These are phyloP conservation scores for Platerodrilus igneus DNA, from an alignment of 2,888 invertebrate genomes.

Conservation along the genomic window DNA sequence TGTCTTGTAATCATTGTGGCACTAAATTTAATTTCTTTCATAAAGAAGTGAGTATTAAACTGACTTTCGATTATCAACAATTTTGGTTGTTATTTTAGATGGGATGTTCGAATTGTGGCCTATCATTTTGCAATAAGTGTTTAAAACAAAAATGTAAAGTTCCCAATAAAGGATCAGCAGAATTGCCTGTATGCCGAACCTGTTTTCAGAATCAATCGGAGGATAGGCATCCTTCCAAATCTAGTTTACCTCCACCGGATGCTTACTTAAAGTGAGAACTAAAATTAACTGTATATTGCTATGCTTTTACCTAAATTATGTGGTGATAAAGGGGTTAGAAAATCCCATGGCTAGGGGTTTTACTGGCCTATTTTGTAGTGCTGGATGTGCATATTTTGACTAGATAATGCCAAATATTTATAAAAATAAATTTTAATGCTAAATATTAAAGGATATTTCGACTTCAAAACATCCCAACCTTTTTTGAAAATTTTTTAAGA, in stretches of 20 bases:
- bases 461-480: too few species aligned
- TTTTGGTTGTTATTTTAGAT: too few species aligned
- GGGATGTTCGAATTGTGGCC: constrained; percentile 80
- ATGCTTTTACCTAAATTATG: background rate
- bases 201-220: constrained; percentile 48
- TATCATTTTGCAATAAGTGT: constrained; percentile 79
- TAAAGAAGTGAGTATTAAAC: constrained; percentile 65
- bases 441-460: too few species aligned
- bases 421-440: too few species aligned
- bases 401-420: too few species aligned
- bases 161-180: constrained; percentile 56
- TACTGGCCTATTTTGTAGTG: too few species aligned
- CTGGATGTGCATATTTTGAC: too few species aligned
- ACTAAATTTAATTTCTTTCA: constrained; percentile 66
- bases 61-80: too few species aligned
- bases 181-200: constrained; percentile 62
- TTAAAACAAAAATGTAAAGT: constrained; percentile 66
- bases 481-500: too few species aligned
- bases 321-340: too few species aligned
- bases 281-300: background rate
- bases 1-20: constrained; percentile 72
- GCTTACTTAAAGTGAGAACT: constrained; percentile 55
- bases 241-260: constrained; percentile 50
- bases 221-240: constrained; percentile 21
- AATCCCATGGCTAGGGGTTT: too few species aligned